These are phyloP conservation scores for Hirtodrosophila duncani DNA, from an alignment of 2,888 invertebrate genomes.

Conservation along the genomic window DNA sequence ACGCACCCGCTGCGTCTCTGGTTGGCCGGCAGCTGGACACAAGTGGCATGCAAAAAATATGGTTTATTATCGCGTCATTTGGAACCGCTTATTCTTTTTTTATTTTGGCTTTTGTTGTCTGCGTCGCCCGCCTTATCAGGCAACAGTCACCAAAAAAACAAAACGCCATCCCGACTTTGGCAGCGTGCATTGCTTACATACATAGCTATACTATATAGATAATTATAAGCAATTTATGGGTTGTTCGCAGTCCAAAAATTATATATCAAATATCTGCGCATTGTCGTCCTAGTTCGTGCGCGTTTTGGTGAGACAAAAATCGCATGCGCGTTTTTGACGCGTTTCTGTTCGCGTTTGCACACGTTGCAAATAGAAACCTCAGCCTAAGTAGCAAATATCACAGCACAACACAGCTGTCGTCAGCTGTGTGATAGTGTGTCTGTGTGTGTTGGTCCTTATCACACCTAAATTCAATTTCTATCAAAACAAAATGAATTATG, in stretches of 20 bases:
- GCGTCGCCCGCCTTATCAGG: slow-evolving; percentile 19
- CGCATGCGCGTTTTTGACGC: slow-evolving; percentile 14
- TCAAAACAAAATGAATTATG: slow-evolving; percentile 26
- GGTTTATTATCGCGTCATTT: slow-evolving; percentile 55
- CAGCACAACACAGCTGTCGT: not conserved
- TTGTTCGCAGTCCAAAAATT: slow-evolving; percentile 20
- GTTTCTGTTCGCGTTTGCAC: slow-evolving; percentile 41
- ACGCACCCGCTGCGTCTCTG: not conserved
- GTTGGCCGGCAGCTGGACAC: slow-evolving; percentile 18
- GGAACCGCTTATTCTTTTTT: slow-evolving; percentile 12
- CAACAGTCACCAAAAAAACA: slow-evolving; percentile 13
- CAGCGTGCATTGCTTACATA: not conserved
- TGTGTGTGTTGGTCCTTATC: slow-evolving; percentile 50
- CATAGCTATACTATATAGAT: slow-evolving; percentile 10
- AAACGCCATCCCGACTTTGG: slow-evolving; percentile 13
- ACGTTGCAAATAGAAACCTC: slow-evolving; percentile 32
- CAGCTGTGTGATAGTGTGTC: not conserved
- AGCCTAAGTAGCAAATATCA: not conserved
- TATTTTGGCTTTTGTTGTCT: slow-evolving; percentile 18
- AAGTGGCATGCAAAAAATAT: slow-evolving; percentile 42
- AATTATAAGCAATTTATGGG: slow-evolving; percentile 28
- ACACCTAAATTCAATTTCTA: slow-evolving; percentile 27
- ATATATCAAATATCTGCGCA: not conserved
- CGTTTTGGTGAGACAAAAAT: not conserved
- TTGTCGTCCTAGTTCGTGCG: too few relatives aligned